Conservation (phyloP, 37 sponge, comb jelly and placozoan genomes). For the Lycopodina hypogea region DNA sequence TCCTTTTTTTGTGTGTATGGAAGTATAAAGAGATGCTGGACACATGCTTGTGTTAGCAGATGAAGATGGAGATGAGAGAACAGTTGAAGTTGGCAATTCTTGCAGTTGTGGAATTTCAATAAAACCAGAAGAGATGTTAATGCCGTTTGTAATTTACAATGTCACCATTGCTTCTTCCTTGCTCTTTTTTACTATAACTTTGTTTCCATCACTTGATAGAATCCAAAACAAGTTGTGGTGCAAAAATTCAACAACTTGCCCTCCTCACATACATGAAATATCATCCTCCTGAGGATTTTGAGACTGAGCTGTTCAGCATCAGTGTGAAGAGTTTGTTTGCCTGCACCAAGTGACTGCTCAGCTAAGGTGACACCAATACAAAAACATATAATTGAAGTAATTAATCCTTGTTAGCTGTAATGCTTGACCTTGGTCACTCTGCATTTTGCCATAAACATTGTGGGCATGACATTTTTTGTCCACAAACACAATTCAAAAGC, state of each 20-base stretch:
- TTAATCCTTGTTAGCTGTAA: too few relatives aligned
- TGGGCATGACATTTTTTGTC: too few relatives aligned
- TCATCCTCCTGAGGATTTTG: background rate
- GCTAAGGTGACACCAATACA: too few relatives aligned
- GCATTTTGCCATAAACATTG: too few relatives aligned
- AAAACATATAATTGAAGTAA: too few relatives aligned
- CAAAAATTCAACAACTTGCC: background rate
- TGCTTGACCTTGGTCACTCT: too few relatives aligned
- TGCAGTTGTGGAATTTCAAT: background rate
- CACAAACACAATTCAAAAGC: too few relatives aligned
- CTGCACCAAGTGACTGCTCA: background rate
- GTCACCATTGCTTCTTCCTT: background rate
- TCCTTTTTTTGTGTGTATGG: background rate
- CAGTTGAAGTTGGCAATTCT: background rate
- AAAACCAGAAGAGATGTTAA: background rate
- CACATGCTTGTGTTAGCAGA: background rate
- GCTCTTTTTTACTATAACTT: background rate
- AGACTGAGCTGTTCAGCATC: background rate
- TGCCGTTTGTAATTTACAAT: background rate
- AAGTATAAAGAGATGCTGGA: background rate
- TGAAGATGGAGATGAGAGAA: background rate
- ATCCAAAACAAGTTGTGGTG: constrained; percentile 2
- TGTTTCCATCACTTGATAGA: constrained; percentile 7
- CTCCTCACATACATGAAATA: background rate
- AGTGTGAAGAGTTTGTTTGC: background rate